Percentiles rank a stretch among this genome's conserved stretches.
These are phyloP conservation scores for Chrysemys picta DNA, from an alignment of 2,113 vertebrate species.

Conservation along the genomic window DNA sequence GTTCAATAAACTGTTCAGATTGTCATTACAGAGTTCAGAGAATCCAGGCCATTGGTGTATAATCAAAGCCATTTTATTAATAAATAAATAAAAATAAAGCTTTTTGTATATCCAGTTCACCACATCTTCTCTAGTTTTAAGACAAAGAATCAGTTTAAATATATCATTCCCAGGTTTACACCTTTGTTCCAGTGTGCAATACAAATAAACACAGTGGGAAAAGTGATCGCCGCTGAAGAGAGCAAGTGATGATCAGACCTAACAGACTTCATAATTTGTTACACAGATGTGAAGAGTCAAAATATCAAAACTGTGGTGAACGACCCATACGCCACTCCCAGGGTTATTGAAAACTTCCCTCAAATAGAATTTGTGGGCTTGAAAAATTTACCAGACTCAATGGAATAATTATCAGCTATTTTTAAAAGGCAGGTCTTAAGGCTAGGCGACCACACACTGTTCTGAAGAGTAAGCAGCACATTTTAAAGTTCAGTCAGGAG, in stretches of 20 bases:
- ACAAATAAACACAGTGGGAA: background rate
- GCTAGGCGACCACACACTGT: background rate
- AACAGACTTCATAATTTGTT: background rate
- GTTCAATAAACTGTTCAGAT: background rate
- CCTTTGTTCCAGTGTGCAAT: background rate
- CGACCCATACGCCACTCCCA: background rate
- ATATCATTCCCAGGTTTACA: background rate
- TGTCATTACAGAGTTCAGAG: background rate
- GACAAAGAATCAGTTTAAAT: background rate
- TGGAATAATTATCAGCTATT: background rate
- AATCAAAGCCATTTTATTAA: background rate
- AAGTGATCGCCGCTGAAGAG: background rate
- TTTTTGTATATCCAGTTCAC: background rate
- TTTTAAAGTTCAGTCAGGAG: background rate
- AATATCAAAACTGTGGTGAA: background rate
- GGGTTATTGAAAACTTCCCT: background rate
- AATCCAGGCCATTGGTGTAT: background rate
- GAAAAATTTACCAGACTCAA: background rate
- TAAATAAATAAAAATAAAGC: no score
- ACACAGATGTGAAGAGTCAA: background rate
- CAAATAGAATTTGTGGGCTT: background rate
- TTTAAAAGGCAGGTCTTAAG: background rate
- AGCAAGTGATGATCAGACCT: background rate
- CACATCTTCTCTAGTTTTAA: background rate
- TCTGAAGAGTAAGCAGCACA: background rate